phyloP scores from a whole-genome alignment of 1,140 invertebrate genomes.

The Pseudomyrmex dendroicus region DNA sequence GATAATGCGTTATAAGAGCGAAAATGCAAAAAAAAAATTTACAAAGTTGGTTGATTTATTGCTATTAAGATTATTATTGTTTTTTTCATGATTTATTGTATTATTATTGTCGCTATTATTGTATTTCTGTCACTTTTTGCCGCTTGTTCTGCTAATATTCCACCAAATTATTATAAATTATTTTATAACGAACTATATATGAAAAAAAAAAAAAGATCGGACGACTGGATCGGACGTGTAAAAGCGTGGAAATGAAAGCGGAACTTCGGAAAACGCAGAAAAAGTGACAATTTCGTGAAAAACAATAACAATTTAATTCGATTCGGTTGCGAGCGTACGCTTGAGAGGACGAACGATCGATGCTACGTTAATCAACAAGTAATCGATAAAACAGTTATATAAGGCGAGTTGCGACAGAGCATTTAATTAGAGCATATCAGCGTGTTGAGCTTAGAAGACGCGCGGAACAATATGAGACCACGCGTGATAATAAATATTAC shows the following conservation, averaged over 20 bases:
- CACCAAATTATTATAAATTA: slow-evolving; percentile 45
- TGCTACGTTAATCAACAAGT: slow-evolving; percentile 52
- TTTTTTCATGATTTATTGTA: slow-evolving; percentile 36
- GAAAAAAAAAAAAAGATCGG: neutral
- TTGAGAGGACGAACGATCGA: slow-evolving; percentile 19
- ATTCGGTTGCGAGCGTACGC: slow-evolving; percentile 44
- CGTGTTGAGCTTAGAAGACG: slow-evolving; percentile 81
- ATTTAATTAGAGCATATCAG: slow-evolving; percentile 83
- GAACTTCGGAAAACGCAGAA: slow-evolving; percentile 3
- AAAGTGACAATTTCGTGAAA: slow-evolving; percentile 18
- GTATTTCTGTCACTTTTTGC: neutral
- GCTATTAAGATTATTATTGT: slow-evolving; percentile 54
- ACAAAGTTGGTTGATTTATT: slow-evolving; percentile 66
- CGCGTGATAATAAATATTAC: slow-evolving; percentile 70
- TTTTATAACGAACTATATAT: slow-evolving; percentile 1
- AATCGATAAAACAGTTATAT: slow-evolving; percentile 68
- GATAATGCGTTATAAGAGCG: slow-evolving; percentile 62
- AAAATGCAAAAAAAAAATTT: slow-evolving; percentile 48
- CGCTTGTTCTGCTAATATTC: slow-evolving; percentile 5
- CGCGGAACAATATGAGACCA: slow-evolving; percentile 72
- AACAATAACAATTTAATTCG: neutral
- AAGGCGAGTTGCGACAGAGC: slow-evolving; percentile 72
- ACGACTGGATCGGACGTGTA: slow-evolving; percentile 35
- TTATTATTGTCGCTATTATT: slow-evolving; percentile 41
- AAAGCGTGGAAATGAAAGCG: neutral